phyloP scores from a whole-genome alignment of 2,113 vertebrate genomes.

The Phainopepla nitens region DNA sequence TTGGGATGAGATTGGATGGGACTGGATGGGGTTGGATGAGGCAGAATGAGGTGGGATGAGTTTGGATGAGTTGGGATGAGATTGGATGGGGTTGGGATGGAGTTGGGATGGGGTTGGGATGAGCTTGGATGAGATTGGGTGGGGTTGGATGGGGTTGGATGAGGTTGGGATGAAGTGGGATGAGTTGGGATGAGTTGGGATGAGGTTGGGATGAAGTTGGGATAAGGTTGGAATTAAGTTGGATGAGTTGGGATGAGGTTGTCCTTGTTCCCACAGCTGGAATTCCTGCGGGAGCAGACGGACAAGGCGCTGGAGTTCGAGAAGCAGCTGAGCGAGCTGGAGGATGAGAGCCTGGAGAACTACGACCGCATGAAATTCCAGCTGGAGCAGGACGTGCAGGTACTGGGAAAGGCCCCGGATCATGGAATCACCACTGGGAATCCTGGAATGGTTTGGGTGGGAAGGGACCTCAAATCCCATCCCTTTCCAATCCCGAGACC shows the following conservation, averaged over 20 bases:
- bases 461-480: not conserved
- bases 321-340: not conserved
- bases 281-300: not conserved
- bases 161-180: not conserved
- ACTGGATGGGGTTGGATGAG: not conserved
- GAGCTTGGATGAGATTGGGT: no score
- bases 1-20: no score
- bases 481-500: not conserved
- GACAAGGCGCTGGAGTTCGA: not conserved
- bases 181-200: not conserved
- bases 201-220: not conserved
- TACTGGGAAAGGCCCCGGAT: not conserved
- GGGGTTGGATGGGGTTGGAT: no score
- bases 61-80: not conserved
- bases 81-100: not conserved
- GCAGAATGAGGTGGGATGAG: not conserved
- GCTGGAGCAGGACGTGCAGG: not conserved
- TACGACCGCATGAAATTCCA: not conserved
- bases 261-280: not conserved
- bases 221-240: not conserved
- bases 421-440: not conserved
- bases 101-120: not conserved
- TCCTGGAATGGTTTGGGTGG: not conserved
- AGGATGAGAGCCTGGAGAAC: fast-evolving
- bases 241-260: fast-evolving